Evolutionary conservation across 2,113 vertebrate genomes (phyloP).

Genomic region (Hippocampus comes): DNA sequence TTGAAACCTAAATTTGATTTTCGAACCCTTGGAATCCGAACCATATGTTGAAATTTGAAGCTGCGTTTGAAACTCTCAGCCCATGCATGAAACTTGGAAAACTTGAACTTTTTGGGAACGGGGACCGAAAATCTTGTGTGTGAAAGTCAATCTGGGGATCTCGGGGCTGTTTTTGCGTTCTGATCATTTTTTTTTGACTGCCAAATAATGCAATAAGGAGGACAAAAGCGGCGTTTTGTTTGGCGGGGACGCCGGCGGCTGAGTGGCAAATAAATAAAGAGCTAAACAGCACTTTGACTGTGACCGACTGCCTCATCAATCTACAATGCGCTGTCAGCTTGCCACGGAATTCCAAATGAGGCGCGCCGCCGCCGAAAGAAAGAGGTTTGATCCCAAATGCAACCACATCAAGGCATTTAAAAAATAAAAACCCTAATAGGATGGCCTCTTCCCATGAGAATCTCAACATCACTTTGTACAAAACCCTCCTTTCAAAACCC

Average conservation of each 20-base stretch:
- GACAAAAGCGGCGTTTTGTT: neutral
- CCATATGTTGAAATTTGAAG: too few species aligned
- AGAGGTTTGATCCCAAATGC: constrained; percentile 8
- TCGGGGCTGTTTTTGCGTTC: neutral
- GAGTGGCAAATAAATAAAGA: constrained; percentile 1
- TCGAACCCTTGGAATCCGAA: too few species aligned
- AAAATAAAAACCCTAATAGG: neutral
- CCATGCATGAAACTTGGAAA: too few species aligned
- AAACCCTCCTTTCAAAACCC: neutral
- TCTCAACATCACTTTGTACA: neutral
- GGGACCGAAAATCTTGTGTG: too few species aligned
- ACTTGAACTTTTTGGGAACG: too few species aligned
- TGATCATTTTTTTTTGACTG: neutral
- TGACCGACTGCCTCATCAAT: constrained; percentile 29
- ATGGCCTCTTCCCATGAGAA: neutral
- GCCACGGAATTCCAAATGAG: constrained; percentile 30
- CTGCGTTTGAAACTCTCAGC: too few species aligned
- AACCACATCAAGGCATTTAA: constrained; percentile 3
- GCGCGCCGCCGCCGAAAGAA: constrained; percentile 2
- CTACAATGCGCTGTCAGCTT: constrained; percentile 12
- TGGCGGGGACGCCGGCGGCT: constrained; percentile 2
- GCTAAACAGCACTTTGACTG: constrained; percentile 20
- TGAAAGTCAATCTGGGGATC: neutral
- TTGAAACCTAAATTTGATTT: too few species aligned
- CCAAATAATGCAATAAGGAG: neutral